Evolutionary conservation across 1,140 invertebrate species (phyloP), one percentile per base, ranked within the genome.

Genomic region (Mycetomoellerius zeteki): DNA sequence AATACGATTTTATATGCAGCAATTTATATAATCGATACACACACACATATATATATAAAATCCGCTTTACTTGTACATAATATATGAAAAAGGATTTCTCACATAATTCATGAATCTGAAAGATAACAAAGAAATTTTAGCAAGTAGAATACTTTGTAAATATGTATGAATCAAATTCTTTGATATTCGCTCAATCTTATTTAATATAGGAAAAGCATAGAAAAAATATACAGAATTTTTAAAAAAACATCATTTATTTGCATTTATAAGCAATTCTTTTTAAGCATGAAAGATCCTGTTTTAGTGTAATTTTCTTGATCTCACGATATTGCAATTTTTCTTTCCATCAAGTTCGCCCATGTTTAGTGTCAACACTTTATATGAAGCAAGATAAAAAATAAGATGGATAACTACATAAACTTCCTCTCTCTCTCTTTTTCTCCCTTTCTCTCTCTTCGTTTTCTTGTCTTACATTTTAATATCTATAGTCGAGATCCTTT

Each of bases 381-480:
- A 50, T 47, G 24, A 73, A 62, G 27, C 24, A 47, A 73, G 80
- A 73, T 73, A 67, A 82, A 72, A 72, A 72, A 72, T 27, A 82
- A 82, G 37, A 82, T 14, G 24, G 54, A 75, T 75, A 84, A 73
- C 54, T 75, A 75, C 27, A 60, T 84, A 84, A 84, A 73, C 65
- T 86, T 52, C 19, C 24, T 19, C 60, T 64, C 27, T 65, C 30
- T 37, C 64, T 43, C 0, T 65, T 0, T 33, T 2, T 33, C 30
- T 65, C 5, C 24, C 54, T 27, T 14, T 62, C 19, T 24, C 30
- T 52, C 65, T 27, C 43, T 54, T 14, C 12, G 14, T 27, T 58
- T 33, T 56, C 81, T 37, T 73, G 21, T 64, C 30, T 86, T 65
- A 71, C 54, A 60, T 60, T 84, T 71, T 84, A 60, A 84, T 84